Base-by-base conservation (phyloP, 2,888 invertebrate species). In the Dichetophora obliterata region DNA sequence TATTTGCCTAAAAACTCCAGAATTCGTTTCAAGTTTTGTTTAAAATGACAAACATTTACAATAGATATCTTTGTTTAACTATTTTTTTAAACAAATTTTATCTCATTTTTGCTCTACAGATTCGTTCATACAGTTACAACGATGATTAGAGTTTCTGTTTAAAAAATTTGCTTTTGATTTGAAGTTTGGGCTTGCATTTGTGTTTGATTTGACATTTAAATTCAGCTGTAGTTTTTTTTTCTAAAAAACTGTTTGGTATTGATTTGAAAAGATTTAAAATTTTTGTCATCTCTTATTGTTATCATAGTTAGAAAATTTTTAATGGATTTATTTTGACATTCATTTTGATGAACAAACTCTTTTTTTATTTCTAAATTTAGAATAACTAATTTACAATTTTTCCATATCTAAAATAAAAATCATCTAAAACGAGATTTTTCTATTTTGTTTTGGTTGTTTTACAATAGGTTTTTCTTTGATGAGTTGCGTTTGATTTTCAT, bases 41-140 rank as follows among this genome's bases (percentile, higher is more conserved):
- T 54, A 74, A 37, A 61, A 52, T 66, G 37, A 57, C 43, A 74
- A 74, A 74, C 74, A 74, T 66, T 19, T 74, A 74, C 74, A 74
- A 34, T 52, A 66, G 52, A 68, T 50, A 27, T 68, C 43, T 22
- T 22, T 68, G 5, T 16, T 24, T 27, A 8, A 68, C 27, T 68
- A 37, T 52, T 16, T 69, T 27, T 22, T 52, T 48, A 61, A 48
- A 72, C 61, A 43, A 48, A 61, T 61, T 59, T n/a, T n/a, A n/a
- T n/a, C n/a, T n/a, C 5, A 27, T 50, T 24, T 19, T 14, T 68
- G 50, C 22, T 24, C 50, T 11, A 19, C 3, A 24, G 22, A 22
- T 43, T 59, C 24, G 14, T 16, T 22, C 57, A 59, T 70, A 54
- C 22, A 70, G 19, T 54, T 34, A 66, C 11, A 59, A 50, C 16